These are phyloP conservation scores for Myrmophylax atrothorax DNA, from an alignment of 2,113 vertebrate genomes.

Conservation along the genomic window DNA sequence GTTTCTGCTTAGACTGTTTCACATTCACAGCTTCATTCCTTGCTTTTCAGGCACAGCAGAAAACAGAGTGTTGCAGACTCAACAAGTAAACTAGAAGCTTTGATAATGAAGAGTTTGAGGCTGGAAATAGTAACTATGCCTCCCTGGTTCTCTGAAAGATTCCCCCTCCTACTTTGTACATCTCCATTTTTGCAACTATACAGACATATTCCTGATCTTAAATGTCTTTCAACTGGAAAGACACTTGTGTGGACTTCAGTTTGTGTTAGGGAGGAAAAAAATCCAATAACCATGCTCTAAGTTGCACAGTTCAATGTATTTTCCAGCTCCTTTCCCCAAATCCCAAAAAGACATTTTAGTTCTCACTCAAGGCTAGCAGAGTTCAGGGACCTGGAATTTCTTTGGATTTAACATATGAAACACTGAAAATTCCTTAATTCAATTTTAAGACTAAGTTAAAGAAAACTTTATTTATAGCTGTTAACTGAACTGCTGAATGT, in stretches of 20 bases:
- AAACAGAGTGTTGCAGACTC: background rate
- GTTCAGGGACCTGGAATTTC: background rate
- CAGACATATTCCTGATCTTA: background rate
- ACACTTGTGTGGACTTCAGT: background rate
- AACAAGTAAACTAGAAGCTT: background rate
- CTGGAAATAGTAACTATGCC: background rate
- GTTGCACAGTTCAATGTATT: background rate
- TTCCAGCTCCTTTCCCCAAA: background rate
- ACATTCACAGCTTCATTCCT: background rate
- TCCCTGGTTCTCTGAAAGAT: background rate
- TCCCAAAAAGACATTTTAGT: background rate
- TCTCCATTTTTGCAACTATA: background rate
- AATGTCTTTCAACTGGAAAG: background rate
- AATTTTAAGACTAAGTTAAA: background rate
- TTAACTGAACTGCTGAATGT: background rate
- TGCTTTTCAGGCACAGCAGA: background rate
- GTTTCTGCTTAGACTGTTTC: background rate
- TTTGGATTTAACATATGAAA: background rate
- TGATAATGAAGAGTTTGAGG: background rate
- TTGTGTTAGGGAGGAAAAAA: background rate
- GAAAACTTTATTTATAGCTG: background rate
- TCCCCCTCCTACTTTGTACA: background rate
- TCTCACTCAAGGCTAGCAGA: background rate
- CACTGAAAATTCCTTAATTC: background rate
- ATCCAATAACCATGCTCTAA: background rate